Conservation (phyloP, 2,888 invertebrate genomes). For the Cheiracanthium punctorium region DNA sequence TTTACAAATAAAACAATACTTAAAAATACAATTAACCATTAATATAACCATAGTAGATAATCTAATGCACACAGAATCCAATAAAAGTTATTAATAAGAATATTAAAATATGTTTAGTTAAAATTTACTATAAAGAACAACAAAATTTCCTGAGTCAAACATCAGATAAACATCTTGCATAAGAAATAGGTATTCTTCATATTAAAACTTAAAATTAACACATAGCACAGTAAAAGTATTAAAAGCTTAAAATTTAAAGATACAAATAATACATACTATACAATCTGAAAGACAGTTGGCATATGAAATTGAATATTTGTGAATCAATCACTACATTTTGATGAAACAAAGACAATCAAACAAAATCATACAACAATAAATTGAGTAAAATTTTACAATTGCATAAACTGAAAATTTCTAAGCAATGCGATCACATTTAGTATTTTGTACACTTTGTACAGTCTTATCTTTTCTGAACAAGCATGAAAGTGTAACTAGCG, state of each 20-base stretch:
- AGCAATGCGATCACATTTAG: background rate
- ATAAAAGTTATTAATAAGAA: too few relatives aligned
- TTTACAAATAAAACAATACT: too few relatives aligned
- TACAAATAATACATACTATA: background rate
- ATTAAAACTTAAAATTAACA: background rate
- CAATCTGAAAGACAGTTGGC: conserved; percentile 1
- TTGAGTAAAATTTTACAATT: background rate
- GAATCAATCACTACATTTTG: background rate
- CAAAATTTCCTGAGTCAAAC: too few relatives aligned
- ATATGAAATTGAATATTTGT: background rate
- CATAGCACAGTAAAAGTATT: background rate
- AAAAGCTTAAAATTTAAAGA: background rate
- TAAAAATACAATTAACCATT: too few relatives aligned
- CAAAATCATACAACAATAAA: background rate
- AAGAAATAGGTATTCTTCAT: background rate
- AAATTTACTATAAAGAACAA: too few relatives aligned
- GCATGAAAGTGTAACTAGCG: background rate
- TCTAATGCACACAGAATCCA: too few relatives aligned
- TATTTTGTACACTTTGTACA: conserved; percentile 6
- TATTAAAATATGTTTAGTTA: too few relatives aligned
- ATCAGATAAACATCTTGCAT: background rate
- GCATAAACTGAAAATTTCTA: background rate
- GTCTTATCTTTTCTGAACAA: background rate
- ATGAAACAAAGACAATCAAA: background rate
- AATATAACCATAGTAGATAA: too few relatives aligned